Evolutionary conservation across 1,140 invertebrate species (phyloP), one percentile per base, ranked within the genome.

Genomic region (Bathynomus jamesi): DNA sequence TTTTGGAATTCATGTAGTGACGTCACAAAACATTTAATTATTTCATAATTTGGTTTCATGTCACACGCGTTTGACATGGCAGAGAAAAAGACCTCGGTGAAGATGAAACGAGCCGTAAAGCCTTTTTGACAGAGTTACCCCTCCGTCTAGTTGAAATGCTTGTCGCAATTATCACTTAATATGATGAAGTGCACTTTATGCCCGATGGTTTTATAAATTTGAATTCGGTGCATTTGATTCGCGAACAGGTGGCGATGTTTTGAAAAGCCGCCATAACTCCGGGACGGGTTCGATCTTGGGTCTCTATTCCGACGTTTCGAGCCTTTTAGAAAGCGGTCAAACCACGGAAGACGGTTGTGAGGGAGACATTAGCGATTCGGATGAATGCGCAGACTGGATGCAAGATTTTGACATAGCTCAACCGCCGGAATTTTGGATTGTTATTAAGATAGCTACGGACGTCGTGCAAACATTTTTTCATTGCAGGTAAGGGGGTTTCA

Each of bases 381-480:
- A 87, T 69, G 87, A 89, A 70, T 87, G 84, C 63, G 70, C 69
- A 74, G 84, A 86, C 60, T 89, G 87, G 86, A 77, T 87, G 8
- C 80, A 81, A 67, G 84, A 87, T 67, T 77, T 74, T 65, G 72
- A 77, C 27, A 53, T 70, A 10, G 67, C 87, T 3, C 84, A 84
- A 62, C 80, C 85, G 69, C 81, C 83, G 11, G 75, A 76, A 64
- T 92, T 92, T 81, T 92, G 91, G 91, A 81, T 92, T 1, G 89
- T 92, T 64, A 81, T 91, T 76, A 84, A 85, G 72, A 83, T 91
- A 17, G 84, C 86, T 69, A 79, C 82, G 60, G 85, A 86, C 74
- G 80, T 84, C 61, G 88, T 91, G 2, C 85, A 86, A 61, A 81
- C 89, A 11, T 91, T 88, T 80, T 92, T 91, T 80, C 91, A 92